These are phyloP conservation scores for Fukomys damarensis DNA, from an alignment of 2,113 vertebrate species.

Conservation along the genomic window DNA sequence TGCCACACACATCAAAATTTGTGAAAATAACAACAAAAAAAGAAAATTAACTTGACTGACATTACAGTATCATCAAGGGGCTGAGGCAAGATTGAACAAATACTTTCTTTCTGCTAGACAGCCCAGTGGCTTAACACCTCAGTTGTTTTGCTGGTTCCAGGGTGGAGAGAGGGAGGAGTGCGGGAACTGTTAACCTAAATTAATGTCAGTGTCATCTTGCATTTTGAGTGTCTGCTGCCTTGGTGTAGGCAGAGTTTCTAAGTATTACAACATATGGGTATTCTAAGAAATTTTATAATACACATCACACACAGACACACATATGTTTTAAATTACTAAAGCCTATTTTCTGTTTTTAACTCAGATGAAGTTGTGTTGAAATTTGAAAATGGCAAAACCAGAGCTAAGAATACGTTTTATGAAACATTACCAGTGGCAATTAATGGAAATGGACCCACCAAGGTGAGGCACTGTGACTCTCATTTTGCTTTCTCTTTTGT, in stretches of 20 bases:
- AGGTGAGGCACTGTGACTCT: conserved; percentile 88
- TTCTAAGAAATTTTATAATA: background rate
- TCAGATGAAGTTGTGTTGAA: conserved; percentile 97
- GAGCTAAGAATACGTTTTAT: conserved; percentile 94
- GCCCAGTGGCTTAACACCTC: background rate
- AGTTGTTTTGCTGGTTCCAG: background rate
- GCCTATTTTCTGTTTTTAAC: conserved; percentile 62
- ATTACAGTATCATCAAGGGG: background rate
- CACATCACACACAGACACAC: background rate
- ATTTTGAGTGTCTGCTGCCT: background rate
- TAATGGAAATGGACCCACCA: conserved; percentile 97
- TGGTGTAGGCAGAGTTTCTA: background rate
- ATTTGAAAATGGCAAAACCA: conserved; percentile 93
- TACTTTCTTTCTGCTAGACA: background rate
- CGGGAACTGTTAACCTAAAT: background rate
- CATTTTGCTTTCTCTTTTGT: background rate
- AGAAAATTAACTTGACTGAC: background rate
- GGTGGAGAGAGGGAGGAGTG: background rate
- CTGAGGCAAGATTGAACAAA: background rate
- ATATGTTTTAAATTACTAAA: background rate
- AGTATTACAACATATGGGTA: background rate
- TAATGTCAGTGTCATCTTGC: background rate
- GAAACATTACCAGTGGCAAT: conserved; percentile 93
- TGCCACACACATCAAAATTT: background rate
- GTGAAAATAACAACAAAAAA: background rate